Conservation (phyloP, 1,140 invertebrate genomes). For the Acromyrmex echinatior region DNA sequence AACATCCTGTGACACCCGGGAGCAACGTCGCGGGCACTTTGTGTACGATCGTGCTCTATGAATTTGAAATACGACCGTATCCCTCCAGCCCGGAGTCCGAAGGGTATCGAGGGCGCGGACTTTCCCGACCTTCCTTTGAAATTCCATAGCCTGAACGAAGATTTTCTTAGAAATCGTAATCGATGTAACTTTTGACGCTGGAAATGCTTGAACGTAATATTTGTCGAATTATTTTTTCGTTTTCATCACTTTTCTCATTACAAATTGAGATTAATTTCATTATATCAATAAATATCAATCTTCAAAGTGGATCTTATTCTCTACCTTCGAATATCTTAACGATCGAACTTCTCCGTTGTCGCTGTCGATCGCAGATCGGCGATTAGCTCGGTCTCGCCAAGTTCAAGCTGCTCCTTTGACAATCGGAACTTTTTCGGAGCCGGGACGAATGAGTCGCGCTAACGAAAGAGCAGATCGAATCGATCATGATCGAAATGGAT, state of each 20-base stretch:
- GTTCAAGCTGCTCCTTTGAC: conserved; percentile 3
- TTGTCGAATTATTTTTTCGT: background rate
- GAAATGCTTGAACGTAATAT: background rate
- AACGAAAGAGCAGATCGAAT: conserved; percentile 35
- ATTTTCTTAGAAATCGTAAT: conserved; percentile 25
- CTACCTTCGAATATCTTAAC: background rate
- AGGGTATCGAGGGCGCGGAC: background rate
- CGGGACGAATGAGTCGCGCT: background rate
- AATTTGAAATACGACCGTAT: conserved; percentile 62
- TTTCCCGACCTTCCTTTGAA: conserved; percentile 22
- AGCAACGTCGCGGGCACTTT: conserved; percentile 40
- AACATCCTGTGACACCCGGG: conserved; percentile 45
- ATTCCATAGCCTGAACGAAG: background rate
- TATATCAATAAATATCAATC: background rate
- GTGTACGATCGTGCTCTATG: conserved; percentile 34
- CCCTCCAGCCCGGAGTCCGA: background rate
- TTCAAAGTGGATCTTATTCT: background rate
- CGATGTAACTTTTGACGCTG: background rate
- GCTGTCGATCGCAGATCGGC: conserved; percentile 1
- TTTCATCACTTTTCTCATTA: background rate
- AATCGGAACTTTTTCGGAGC: conserved; percentile 17
- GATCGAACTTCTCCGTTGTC: background rate
- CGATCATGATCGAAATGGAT: conserved; percentile 56
- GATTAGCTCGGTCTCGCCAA: background rate
- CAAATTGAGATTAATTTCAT: background rate